Evolutionary conservation across 1,140 invertebrate species (phyloP).

Genomic region (Pteromalus puparum): DNA sequence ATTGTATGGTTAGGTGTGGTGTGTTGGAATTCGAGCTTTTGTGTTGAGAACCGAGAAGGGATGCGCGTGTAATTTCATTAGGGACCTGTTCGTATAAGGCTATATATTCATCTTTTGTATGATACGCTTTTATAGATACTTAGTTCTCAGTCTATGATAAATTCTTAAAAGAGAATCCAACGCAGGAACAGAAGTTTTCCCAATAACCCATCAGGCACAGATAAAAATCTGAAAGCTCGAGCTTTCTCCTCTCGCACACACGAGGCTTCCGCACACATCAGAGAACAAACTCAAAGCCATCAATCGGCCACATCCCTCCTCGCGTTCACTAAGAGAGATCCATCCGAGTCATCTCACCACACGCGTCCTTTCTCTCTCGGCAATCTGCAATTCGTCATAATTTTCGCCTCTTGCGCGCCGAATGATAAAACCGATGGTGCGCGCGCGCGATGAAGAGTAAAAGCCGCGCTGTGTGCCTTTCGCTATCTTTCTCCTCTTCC

Average conservation of each 20-base stretch:
- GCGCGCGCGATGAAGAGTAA: constrained; percentile 10
- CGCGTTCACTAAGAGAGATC: not conserved
- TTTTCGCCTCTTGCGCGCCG: constrained; percentile 3
- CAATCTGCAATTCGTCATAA: constrained; percentile 36
- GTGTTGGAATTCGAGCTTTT: too few relatives aligned
- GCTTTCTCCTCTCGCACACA: not conserved
- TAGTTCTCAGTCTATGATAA: too few relatives aligned
- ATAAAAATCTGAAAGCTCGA: too few relatives aligned
- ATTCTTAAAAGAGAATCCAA: too few relatives aligned
- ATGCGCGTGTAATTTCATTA: too few relatives aligned
- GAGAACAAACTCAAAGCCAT: not conserved
- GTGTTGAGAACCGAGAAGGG: too few relatives aligned
- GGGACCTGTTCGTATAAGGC: too few relatives aligned
- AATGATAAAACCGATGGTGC: constrained; percentile 15
- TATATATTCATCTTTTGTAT: too few relatives aligned
- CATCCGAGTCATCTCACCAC: not conserved
- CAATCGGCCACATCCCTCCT: not conserved
- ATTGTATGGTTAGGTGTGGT: too few relatives aligned
- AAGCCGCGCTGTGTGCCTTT: constrained; percentile 6
- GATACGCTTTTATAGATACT: too few relatives aligned
- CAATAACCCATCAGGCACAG: too few relatives aligned
- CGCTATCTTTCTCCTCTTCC: constrained; percentile 10
- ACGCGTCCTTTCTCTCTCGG: not conserved
- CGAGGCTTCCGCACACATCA: not conserved
- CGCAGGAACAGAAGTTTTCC: too few relatives aligned